Percentiles rank a stretch among this genome's conserved stretches.
These are phyloP conservation scores for Microtus ochrogaster DNA, from an alignment of 2,113 vertebrate genomes.

Conservation along the genomic window DNA sequence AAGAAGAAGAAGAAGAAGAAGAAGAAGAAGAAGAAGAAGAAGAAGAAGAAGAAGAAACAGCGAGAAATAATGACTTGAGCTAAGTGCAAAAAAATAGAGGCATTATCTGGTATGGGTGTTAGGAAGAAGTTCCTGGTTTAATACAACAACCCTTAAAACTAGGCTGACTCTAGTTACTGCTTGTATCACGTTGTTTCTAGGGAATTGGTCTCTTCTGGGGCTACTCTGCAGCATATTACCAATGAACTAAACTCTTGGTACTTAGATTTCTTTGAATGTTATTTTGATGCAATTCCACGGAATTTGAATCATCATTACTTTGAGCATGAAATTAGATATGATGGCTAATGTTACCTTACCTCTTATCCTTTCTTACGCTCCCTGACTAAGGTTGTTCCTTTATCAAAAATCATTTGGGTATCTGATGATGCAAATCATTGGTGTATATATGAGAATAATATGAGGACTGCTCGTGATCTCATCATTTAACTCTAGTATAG, in stretches of 20 bases:
- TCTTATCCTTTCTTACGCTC: background rate
- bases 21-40: slow-evolving; percentile 21
- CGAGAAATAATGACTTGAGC: background rate
- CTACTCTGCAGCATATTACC: background rate
- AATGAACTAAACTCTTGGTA: background rate
- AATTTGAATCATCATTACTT: slow-evolving; percentile 13
- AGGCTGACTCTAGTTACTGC: background rate
- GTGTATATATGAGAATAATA: background rate
- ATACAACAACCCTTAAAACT: background rate
- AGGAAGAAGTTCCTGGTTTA: background rate
- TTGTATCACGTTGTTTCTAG: background rate
- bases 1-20: slow-evolving; percentile 34
- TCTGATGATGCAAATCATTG: background rate
- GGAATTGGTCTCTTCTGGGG: background rate
- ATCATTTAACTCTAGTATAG: background rate
- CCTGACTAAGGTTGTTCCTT: background rate
- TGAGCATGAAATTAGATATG: slow-evolving; percentile 21
- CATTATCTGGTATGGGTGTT: background rate
- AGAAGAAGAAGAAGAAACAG: background rate
- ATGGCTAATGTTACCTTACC: background rate
- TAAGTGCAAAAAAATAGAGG: background rate
- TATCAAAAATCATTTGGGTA: background rate
- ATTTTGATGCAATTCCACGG: slow-evolving; percentile 27
- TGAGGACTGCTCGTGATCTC: background rate
- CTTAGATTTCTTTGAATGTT: slow-evolving; percentile 20